Evolutionary conservation across 2,113 vertebrate species (phyloP).

Genomic region (Pogonocichla stellata): DNA sequence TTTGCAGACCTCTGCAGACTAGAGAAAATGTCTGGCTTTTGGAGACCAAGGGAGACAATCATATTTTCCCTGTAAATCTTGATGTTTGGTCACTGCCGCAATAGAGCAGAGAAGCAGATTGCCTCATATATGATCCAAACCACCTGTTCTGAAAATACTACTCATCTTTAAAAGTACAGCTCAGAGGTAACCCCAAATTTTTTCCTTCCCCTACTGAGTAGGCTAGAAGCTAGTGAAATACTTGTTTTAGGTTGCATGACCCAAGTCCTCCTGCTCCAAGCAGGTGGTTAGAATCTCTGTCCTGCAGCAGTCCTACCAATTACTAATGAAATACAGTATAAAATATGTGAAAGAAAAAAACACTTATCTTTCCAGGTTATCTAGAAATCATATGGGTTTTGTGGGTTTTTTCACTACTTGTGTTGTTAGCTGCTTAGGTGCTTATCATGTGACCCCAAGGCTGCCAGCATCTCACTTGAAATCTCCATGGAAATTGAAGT

Average conservation of each 20-base stretch:
- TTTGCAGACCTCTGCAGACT: background rate
- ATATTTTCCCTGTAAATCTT: background rate
- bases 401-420: background rate
- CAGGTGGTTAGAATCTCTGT: background rate
- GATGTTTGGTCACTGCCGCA: background rate
- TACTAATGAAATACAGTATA: background rate
- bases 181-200: background rate
- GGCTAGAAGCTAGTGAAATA: background rate
- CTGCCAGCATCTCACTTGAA: background rate
- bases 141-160: background rate
- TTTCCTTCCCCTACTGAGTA: background rate
- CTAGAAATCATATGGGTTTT: background rate
- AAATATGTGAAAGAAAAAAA: background rate
- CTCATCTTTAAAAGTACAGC: background rate
- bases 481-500: background rate
- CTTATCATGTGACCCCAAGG: background rate
- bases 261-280: background rate
- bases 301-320: background rate
- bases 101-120: background rate
- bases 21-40: background rate
- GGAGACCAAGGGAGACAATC: background rate
- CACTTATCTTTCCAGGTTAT: background rate
- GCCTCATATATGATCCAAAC: fast-evolving
- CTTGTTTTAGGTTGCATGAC: background rate
- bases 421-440: background rate